A percentile compares a stretch with the other conserved stretches of the same genome.
phyloP scores from a whole-genome alignment of 2,797 vertebrate genomes.

The Enoplosus armatus region DNA sequence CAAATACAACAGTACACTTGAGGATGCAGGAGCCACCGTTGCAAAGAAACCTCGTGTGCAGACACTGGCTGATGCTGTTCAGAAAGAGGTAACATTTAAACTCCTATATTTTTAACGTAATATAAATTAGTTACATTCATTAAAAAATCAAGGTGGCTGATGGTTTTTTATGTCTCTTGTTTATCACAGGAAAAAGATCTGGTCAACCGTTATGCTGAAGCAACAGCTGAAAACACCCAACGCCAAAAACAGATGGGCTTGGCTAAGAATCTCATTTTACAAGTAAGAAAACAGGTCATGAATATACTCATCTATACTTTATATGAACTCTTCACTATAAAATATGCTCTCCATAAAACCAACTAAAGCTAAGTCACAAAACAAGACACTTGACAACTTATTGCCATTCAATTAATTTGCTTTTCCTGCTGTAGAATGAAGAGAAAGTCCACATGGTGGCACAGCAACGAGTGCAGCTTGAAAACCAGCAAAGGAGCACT shows the following conservation, averaged over 20 bases:
- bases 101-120: background rate
- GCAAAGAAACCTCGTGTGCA: conserved; percentile 79
- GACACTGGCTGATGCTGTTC: conserved; percentile 89
- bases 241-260: conserved; percentile 91
- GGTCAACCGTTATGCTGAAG: conserved; percentile 87
- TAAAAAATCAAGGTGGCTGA: conserved; percentile 3
- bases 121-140: background rate
- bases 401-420: background rate
- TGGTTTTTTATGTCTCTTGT: conserved; percentile 21
- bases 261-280: conserved; percentile 87
- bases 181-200: conserved; percentile 89
- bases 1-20: conserved; percentile 90
- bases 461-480: conserved; percentile 81
- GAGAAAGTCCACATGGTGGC: conserved; percentile 84
- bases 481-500: conserved; percentile 71
- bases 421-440: conserved; percentile 87
- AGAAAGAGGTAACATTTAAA: conserved; percentile 87
- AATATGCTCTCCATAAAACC: background rate
- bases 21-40: conserved; percentile 73
- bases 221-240: conserved; percentile 87
- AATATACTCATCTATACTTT: background rate
- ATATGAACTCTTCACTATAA: background rate
- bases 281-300: conserved; percentile 81
- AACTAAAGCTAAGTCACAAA: background rate
- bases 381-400: background rate